Base-by-base conservation (phyloP, 1,140 invertebrate genomes). In the Saxidomus purpurata region DNA sequence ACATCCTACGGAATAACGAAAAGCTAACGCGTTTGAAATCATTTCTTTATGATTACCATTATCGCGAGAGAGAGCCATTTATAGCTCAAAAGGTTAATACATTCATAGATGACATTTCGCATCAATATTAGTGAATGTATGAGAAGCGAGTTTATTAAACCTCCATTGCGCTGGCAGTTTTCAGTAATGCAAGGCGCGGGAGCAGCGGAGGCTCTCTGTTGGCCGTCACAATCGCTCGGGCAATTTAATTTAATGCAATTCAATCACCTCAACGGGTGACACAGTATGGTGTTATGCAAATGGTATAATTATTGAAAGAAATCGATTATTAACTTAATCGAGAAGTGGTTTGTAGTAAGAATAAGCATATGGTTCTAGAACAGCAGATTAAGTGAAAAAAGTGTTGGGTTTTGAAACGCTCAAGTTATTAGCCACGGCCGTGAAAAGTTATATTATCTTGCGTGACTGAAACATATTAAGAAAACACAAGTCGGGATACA, bases 301-400 rank as follows among this genome's bases (percentile, higher is more conserved):
- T 71, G 82, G 47, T 85, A 74, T 85, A 69, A 85, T 85, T 85
- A 85, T 85, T 85, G 82, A 85, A 85, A 38, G 43, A 36, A 71
- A 85, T 85, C 55, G 82, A 85, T 85, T 85, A 85, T 71, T 85
- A 74, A 74, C 38, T 69, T 34, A 85, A 85, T 38, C 47, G 82
- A 34, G 25, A 63, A 74, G 22, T 55, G 43, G 82, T 85, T 85
- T 85, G 82, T 85, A 85, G 38, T 67, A 59, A 74, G 52, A 74
- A 47, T 85, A 82, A 85, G 82, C 82, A 85, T 85, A 85, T 85
- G 82, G 82, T 85, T 85, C 82, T 85, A 74, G 63, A 71, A 74
- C 71, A 67, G 47, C 13, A 13, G 67, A 38, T 36, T 71, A 38
- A 38, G 34, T 36, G 67, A 38, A 71, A 38, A 40, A 40, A 19